These are phyloP conservation scores for Uromys caudimaculatus DNA, from an alignment of 2,797 vertebrate genomes.

Conservation along the genomic window DNA sequence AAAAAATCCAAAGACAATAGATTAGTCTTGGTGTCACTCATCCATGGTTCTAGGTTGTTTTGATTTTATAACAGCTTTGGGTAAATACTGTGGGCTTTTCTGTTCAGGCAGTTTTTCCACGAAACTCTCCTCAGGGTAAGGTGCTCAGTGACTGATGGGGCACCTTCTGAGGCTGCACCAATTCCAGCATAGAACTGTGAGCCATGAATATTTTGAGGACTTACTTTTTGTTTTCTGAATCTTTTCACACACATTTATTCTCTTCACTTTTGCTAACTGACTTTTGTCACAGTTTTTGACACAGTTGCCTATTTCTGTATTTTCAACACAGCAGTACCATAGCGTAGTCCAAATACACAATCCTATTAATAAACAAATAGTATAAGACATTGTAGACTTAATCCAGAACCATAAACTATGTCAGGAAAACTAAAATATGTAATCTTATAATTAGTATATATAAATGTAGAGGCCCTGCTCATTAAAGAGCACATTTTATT, in stretches of 20 bases:
- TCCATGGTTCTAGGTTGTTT: not conserved
- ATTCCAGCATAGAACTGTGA: not conserved
- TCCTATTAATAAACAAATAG: not conserved
- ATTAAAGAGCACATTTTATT: slow-evolving; percentile 25
- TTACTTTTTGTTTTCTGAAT: not conserved
- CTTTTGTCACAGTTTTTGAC: slow-evolving; percentile 39
- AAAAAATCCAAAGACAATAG: not conserved
- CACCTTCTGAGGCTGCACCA: not conserved
- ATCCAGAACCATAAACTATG: slow-evolving; percentile 5
- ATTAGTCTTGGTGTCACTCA: slow-evolving; percentile 3
- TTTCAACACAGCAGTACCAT: not conserved
- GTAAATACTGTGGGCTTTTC: not conserved
- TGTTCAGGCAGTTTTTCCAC: not conserved
- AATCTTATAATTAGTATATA: not conserved
- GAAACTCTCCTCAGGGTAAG: not conserved
- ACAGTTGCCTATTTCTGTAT: not conserved
- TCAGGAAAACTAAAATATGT: slow-evolving; percentile 9
- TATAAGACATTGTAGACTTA: slow-evolving; percentile 14
- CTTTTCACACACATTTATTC: not conserved
- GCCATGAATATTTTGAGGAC: not conserved
- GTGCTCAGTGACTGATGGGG: not conserved
- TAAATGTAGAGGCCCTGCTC: slow-evolving; percentile 12
- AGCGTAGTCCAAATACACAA: not conserved
- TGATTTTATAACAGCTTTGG: not conserved
- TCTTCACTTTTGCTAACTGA: slow-evolving; percentile 26